Base-by-base conservation (phyloP, 2,113 vertebrate species). In the Coptodon rendalli region DNA sequence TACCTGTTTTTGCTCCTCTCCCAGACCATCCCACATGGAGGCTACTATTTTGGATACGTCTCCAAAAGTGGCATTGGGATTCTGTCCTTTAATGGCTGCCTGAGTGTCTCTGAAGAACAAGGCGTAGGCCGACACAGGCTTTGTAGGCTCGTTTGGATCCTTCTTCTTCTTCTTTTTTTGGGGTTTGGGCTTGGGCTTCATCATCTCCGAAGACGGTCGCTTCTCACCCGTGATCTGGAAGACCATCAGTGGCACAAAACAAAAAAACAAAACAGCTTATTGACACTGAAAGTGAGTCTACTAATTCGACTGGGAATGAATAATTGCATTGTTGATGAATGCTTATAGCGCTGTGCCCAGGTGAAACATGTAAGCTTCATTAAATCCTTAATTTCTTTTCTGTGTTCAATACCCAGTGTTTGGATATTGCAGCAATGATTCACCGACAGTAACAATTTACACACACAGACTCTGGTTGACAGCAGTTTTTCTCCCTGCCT, bases 101-200 rank as follows among this genome's bases (percentile, higher is more conserved):
- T 99, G 99, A 0, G 99, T 99, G 94, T 99, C 99, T 91, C 99
- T 97, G 97, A 99, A 99, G 96, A 99, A 99, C 88, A 99, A 97
- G 9, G 99, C 99, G 0, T 99, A 99, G 59, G 99, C 99, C 0
- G 99, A 99, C 90, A 99, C 99, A 0, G 99, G 99, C 95, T 99
- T 99, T 88, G 98, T 98, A 0, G 99, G 99, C 96, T 99, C 99
- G 0, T 99, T 99, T 54, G 99, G 99, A 86, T 99, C 99, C 97
- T 99, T 99, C 97, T 99, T 99, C 91, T 99, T 99, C 97, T 99
- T 99, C 96, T 99, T 99, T 92, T 99, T 99, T 90, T 98, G 98
- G 84, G 97, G 99, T 93, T 99, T 99, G 93, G 98, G 97, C 90
- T 99, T 99, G 93, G 98, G 97, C 94, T 99, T 99, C 96, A 98